Evolutionary conservation across 2,113 vertebrate genomes (phyloP).

Genomic region (Barnardius zonarius): DNA sequence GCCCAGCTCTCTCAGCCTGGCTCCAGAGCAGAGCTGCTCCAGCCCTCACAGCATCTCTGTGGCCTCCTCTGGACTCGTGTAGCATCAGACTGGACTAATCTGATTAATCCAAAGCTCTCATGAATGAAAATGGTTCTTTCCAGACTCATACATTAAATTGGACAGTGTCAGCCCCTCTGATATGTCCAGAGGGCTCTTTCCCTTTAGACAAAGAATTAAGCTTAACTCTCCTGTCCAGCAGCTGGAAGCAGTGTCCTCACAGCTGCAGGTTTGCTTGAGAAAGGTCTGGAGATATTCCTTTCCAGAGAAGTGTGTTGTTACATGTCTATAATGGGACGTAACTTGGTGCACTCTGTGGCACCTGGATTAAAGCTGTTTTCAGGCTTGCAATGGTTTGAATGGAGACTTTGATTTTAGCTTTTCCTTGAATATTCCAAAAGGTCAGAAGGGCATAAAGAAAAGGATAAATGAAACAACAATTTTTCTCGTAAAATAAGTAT

Average conservation of each 20-base stretch:
- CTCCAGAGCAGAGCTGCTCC: background rate
- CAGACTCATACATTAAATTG: background rate
- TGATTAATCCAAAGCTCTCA: background rate
- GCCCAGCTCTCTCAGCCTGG: background rate
- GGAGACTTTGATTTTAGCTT: background rate
- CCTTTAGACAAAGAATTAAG: background rate
- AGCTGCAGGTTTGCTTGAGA: background rate
- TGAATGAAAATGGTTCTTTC: background rate
- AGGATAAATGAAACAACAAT: background rate
- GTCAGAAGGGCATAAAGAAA: background rate
- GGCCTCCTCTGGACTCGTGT: background rate
- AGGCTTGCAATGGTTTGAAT: background rate
- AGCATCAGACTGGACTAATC: fast-evolving
- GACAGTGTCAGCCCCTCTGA: background rate
- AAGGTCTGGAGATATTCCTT: background rate
- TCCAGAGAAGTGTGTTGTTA: background rate
- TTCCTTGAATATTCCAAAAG: background rate
- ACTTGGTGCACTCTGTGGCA: background rate
- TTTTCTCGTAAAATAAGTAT: background rate
- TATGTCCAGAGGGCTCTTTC: background rate
- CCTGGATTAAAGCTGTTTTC: background rate
- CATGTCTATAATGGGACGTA: background rate
- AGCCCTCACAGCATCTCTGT: background rate
- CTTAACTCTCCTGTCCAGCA: background rate
- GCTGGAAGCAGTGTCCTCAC: background rate